Base-by-base conservation (phyloP, 2,113 vertebrate species). In the Oostethus manadensis region DNA sequence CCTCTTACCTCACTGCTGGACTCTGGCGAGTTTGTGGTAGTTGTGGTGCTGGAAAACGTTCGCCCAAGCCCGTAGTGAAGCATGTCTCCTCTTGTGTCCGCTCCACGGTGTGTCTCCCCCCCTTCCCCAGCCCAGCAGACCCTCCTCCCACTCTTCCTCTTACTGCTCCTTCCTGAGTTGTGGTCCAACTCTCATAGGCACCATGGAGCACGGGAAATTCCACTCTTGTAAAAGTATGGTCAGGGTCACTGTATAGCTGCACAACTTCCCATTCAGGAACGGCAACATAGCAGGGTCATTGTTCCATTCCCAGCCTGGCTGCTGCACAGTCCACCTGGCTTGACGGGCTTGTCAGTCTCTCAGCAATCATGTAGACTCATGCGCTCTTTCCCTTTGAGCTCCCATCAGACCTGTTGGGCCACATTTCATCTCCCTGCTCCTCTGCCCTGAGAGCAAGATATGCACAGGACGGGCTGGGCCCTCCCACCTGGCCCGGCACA, bases 381-480 rank as follows among this genome's bases (percentile, higher is more conserved):
- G 51, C 40, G 50, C 22, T 49, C 58, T 64, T 14, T 70, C 17
- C 58, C 42, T 73, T 54, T 73, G 58, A 18, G 35, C 70, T 81
- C 86, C 71, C 71, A 88, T 80, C 78, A 74, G 82, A 90, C 90
- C 85, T 84, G 89, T 88, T 67, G 1, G 64, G 76, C 88, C 69
- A 79, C 88, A 90, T 91, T 90, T 89, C 71, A 83, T 68, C 64
- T 82, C 61, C 50, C 43, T 40, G 17, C 14, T 23, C 71, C 68
- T 62, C 22, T 64, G 51, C 44, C 35, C 62, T n/a, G 46, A 60
- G 66, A 56, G 69, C 51, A 61, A 46, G 47, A 60, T 55, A 50
- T 64, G 75, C 54, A 42, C 54, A 65, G 78, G 84, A 82, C 71
- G 74, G 16, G 20, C 20, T 14, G 23, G 23, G 23, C 11, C 57